A percentile compares a stretch with the other conserved stretches of the same genome.
Evolutionary conservation across 2,113 vertebrate species (phyloP).

Genomic region (Siniperca chuatsi): DNA sequence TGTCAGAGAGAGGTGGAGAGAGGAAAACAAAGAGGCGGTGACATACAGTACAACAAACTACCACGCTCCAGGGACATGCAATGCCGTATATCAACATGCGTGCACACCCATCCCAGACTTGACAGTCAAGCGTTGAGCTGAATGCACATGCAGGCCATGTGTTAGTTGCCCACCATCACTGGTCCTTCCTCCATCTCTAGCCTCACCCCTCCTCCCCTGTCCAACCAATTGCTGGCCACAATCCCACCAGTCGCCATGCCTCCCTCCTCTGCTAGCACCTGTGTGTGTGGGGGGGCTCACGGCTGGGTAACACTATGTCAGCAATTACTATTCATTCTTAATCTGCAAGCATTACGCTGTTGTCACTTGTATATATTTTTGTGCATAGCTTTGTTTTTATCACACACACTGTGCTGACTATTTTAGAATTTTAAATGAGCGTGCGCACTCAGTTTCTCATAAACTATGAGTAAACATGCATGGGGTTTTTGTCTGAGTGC

Average conservation of each 20-base stretch:
- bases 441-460: slow-evolving; percentile 6
- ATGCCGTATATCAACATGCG: not conserved
- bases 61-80: slow-evolving; percentile 4
- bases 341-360: not conserved
- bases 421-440: slow-evolving; percentile 23
- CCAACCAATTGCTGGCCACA: slow-evolving; percentile 52
- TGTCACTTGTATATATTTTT: slow-evolving; percentile 11
- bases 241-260: slow-evolving; percentile 62
- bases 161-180: slow-evolving; percentile 28
- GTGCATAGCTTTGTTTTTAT: not conserved
- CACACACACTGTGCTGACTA: not conserved
- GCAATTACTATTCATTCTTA: slow-evolving; percentile 40
- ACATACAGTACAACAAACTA: not conserved
- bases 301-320: slow-evolving; percentile 28
- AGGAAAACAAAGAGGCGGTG: slow-evolving; percentile 8
- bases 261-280: slow-evolving; percentile 55
- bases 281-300: slow-evolving; percentile 6
- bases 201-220: slow-evolving; percentile 31
- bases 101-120: slow-evolving; percentile 6
- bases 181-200: slow-evolving; percentile 36
- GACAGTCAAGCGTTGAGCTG: slow-evolving; percentile 21
- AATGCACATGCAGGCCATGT: slow-evolving; percentile 50
- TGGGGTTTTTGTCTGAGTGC: slow-evolving; percentile 34
- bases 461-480: slow-evolving; percentile 40
- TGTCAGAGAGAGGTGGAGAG: not conserved